These are phyloP conservation scores for Nymphicus hollandicus DNA, from an alignment of 2,113 vertebrate genomes.

Conservation along the genomic window DNA sequence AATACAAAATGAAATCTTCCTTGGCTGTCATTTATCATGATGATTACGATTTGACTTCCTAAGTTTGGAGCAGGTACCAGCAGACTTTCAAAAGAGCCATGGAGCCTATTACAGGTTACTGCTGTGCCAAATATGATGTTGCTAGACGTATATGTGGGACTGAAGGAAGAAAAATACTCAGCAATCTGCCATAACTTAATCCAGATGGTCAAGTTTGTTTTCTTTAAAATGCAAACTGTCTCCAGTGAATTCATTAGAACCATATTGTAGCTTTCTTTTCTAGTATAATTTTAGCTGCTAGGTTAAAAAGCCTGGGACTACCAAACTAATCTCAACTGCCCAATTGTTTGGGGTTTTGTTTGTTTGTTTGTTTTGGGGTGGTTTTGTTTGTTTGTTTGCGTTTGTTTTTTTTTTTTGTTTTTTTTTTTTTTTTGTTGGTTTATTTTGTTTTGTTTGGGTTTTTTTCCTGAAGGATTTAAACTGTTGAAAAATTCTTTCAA, in stretches of 20 bases:
- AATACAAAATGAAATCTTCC: neutral
- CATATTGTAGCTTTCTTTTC: constrained; percentile 59
- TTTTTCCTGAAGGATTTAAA: constrained; percentile 43
- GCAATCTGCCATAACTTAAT: constrained; percentile 53
- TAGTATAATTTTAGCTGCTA: constrained; percentile 7
- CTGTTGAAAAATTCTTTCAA: neutral
- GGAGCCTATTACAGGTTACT: neutral
- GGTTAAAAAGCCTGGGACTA: constrained; percentile 39
- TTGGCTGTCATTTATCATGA: neutral
- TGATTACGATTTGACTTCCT: neutral
- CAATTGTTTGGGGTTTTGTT: neutral
- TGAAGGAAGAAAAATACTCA: constrained; percentile 54
- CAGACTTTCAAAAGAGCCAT: constrained; percentile 10
- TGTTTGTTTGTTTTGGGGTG: neutral
- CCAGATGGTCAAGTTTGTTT: constrained; percentile 70
- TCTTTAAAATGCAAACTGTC: constrained; percentile 64
- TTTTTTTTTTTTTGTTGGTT: too few relatives aligned
- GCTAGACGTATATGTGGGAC: neutral
- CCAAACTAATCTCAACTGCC: constrained; percentile 37
- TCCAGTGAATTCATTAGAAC: constrained; percentile 63
- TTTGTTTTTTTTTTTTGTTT: neutral
- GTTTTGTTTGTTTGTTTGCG: neutral
- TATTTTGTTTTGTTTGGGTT: neutral
- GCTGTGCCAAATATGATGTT: constrained; percentile 24
- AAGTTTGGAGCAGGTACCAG: neutral